Evolutionary conservation across 2,797 vertebrate species (phyloP).

Genomic region (Aldrovandia affinis): DNA sequence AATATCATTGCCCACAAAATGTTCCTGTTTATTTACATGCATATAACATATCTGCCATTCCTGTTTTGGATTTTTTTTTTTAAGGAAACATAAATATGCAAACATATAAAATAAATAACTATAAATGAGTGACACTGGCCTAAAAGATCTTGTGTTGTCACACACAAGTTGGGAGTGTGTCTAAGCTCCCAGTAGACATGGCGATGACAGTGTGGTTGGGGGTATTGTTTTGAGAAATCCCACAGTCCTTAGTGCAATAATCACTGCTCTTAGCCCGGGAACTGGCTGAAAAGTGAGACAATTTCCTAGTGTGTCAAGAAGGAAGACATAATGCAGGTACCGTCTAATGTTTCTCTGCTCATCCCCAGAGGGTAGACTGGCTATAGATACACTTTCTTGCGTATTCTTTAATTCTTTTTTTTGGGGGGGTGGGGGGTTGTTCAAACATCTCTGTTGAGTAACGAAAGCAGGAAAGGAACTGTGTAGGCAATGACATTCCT

Average conservation of each 20-base stretch:
- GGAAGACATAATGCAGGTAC: neutral
- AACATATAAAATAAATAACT: neutral
- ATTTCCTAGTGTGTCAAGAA: neutral
- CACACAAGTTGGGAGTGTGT: neutral
- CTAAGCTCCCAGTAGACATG: neutral
- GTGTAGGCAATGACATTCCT: constrained; percentile 15
- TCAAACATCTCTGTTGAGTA: neutral
- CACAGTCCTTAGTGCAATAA: neutral
- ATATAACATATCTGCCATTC: neutral
- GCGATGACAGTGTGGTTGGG: neutral
- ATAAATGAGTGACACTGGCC: neutral
- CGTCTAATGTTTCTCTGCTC: neutral
- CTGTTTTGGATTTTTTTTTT: neutral
- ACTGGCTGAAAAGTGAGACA: neutral
- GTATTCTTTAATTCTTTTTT: neutral
- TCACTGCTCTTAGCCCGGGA: neutral
- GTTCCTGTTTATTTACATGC: neutral
- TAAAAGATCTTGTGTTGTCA: neutral
- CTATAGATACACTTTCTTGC: neutral
- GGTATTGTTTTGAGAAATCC: no score
- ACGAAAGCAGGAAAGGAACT: neutral
- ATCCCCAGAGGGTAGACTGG: neutral
- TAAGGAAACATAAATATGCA: neutral
- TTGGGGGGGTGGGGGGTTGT: neutral
- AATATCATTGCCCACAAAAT: constrained; percentile 11